Evolutionary conservation across 2,888 invertebrate species (phyloP).

Genomic region (Lumbricus terrestris): DNA sequence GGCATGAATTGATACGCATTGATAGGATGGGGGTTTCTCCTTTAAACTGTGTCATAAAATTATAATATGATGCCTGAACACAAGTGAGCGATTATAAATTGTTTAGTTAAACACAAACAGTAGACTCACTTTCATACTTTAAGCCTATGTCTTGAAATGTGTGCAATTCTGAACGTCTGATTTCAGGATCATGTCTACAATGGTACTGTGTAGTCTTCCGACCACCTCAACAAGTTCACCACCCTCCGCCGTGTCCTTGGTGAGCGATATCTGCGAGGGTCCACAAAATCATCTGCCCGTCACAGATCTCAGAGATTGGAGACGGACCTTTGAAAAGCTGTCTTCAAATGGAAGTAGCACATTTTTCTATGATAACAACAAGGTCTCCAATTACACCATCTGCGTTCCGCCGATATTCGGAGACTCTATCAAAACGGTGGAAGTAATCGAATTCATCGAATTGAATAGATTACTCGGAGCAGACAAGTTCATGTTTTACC

Average conservation of each 20-base stretch:
- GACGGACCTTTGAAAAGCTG: neutral
- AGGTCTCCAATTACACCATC: conserved; percentile 40
- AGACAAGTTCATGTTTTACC: conserved; percentile 49
- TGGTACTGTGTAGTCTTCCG: neutral
- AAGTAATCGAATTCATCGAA: conserved; percentile 55
- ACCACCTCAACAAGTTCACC: neutral
- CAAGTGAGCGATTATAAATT: no score
- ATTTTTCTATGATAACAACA: neutral
- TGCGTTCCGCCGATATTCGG: conserved; percentile 57
- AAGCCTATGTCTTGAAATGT: no score
- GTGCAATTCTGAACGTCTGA: no score
- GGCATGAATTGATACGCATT: no score
- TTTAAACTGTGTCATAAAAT: no score
- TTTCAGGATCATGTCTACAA: neutral
- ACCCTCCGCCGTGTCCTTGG: neutral
- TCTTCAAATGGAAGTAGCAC: no score
- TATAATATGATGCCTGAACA: no score
- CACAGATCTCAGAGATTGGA: neutral
- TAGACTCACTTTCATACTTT: no score
- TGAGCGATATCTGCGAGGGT: neutral
- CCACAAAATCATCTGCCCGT: neutral
- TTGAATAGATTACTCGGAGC: conserved; percentile 51
- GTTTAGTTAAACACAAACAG: no score
- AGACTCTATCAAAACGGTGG: conserved; percentile 43
- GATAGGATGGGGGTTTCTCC: neutral